phyloP scores from a whole-genome alignment of 2,113 vertebrate genomes.

The Nettapus auritus region DNA sequence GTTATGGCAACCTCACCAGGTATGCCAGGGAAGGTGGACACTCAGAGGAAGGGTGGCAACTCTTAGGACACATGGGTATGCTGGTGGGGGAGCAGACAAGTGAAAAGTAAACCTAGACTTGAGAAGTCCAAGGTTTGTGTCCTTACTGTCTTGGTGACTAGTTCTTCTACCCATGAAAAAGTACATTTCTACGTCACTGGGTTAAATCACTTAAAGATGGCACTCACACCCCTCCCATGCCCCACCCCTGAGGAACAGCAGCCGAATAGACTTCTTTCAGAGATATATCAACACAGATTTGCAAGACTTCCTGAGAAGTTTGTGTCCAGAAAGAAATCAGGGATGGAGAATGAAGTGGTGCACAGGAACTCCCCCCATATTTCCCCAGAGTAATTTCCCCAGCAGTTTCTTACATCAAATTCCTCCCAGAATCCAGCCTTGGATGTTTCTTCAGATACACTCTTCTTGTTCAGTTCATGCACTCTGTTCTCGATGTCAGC shows the following conservation, averaged over 20 bases:
- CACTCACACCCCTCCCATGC: not conserved
- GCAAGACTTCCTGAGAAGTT: not conserved
- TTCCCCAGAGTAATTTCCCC: not conserved
- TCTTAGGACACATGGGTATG: not conserved
- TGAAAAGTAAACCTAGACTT: not conserved
- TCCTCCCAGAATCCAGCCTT: slow-evolving; percentile 99
- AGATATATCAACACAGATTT: not conserved
- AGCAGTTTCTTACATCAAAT: slow-evolving; percentile 86
- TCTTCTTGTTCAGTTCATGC: slow-evolving; percentile 85
- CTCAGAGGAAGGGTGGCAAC: not conserved
- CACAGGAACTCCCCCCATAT: not conserved
- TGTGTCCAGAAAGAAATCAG: not conserved
- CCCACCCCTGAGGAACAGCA: not conserved
- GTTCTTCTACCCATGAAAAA: not conserved
- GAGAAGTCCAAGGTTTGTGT: not conserved
- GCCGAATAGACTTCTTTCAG: not conserved
- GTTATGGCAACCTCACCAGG: not conserved
- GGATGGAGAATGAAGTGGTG: not conserved
- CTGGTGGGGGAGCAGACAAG: not conserved
- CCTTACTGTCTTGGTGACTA: not conserved
- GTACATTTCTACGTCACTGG: not conserved
- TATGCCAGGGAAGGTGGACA: not conserved
- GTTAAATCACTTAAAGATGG: not conserved
- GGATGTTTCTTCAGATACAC: slow-evolving; percentile 74
- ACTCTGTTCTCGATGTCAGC: slow-evolving; percentile 93